Base-by-base conservation (phyloP, 2,888 invertebrate species). In the Epistrophella euchroma region DNA sequence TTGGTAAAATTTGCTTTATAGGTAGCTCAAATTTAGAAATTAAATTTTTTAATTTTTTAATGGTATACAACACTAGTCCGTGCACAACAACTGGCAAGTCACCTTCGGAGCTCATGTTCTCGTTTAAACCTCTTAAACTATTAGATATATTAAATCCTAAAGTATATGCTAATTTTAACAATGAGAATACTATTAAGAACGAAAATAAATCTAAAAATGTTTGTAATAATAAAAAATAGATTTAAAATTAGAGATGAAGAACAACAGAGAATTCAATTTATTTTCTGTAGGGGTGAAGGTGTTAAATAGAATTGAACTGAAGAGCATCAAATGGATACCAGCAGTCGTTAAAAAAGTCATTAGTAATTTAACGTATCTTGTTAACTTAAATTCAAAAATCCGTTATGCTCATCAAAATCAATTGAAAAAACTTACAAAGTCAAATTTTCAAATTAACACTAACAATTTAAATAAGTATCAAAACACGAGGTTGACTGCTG, bases 381-480 rank as follows among this genome's bases (percentile, higher is more conserved):
- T 70, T 37, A 55, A 55, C 17, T 55, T 70, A 25, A 55, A 70
- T 32, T 70, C 25, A n/a, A 70, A 55, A 70, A 70, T 55, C 43
- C 70, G 70, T 11, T 70, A 40, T 55, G 40, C 25, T 40, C 55
- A 70, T n/a, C 52, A 70, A 40, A 70, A 70, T 28, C 70, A 70
- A 9, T 55, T 40, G 17, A 68, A n/a, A 40, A 40, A 70, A 25
- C 40, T 7, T 2, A 4, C 40, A 1, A 22, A 37, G 1, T 4
- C 13, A n/a, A 52, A 40, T 10, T 25, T 52, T 25, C 37, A 37
- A 37, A 19, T 15, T n/a, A 19, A 17, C 13, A 15, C 37, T 35
- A 22, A 52, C n/a, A 25, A n/a, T 4, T 2, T 40, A 15, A 15
- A 40, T 40, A 1, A 45, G 9, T 17, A 45, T n/a, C n/a, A n/a